Evolutionary conservation across 2,113 vertebrate genomes (phyloP).

Genomic region (Chitala chitala): DNA sequence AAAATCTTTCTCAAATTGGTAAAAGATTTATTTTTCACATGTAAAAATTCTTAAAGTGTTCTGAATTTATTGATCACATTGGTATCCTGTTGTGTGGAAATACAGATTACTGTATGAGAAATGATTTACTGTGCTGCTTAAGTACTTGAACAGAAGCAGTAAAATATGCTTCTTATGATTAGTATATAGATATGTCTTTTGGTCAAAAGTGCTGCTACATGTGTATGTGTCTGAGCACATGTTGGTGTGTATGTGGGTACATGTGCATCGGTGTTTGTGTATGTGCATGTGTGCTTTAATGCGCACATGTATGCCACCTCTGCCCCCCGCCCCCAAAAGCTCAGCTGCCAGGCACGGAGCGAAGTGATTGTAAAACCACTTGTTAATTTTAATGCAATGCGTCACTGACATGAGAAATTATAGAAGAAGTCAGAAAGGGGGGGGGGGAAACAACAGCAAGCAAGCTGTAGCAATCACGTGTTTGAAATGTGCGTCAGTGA

Average conservation of each 20-base stretch:
- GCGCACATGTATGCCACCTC: not conserved
- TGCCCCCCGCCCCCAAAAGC: not conserved
- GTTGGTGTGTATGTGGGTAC: not conserved
- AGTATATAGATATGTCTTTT: no score
- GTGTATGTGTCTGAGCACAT: no score
- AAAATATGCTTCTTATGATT: no score
- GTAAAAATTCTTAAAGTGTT: no score
- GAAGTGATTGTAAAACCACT: not conserved
- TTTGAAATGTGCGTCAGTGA: constrained; percentile 11
- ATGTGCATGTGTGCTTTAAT: not conserved
- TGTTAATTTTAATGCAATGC: not conserved
- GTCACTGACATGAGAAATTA: not conserved
- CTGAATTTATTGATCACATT: no score
- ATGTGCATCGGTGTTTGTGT: not conserved
- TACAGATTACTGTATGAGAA: no score
- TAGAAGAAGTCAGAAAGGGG: not conserved
- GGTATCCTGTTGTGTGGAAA: no score
- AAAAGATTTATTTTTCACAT: no score
- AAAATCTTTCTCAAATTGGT: no score
- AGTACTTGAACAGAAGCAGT: no score
- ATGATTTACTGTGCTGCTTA: no score
- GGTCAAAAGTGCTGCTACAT: no score
- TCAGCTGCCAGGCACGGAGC: not conserved
- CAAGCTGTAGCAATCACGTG: not conserved
- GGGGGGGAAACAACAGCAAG: not conserved